Evolutionary conservation across 2,113 vertebrate species (phyloP), one percentile per base, ranked within the genome.

Genomic region (Clupea harengus): DNA sequence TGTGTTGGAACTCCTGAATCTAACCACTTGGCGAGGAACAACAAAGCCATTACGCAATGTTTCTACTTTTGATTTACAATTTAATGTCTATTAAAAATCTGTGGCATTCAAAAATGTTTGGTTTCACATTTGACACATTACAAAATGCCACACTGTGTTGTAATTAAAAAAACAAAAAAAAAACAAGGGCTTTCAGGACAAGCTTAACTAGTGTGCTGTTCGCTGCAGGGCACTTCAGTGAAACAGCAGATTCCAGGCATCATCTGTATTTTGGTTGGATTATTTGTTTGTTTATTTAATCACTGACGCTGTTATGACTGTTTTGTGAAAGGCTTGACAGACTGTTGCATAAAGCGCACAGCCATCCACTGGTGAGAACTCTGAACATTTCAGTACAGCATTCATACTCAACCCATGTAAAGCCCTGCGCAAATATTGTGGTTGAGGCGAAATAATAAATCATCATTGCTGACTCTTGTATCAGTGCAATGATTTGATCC

Each of bases 11-110:
- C 32, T 78, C 72, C 72, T 32, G 72, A 78, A 32, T 78, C 72
- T 11, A 78, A 78, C 72, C 72, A 17, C 72, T 78, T 78, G 28
- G 32, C 32, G 25, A 5, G 39, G 72, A 32, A 15, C 39, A 78
- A 78, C 32, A 78, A 78, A 78, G 72, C 28, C 28, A 78, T 78
- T 39, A 44, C 11, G 28, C 72, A 78, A 78, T 32, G 28, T 39
- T 78, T 78, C 28, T 78, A 78, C 28, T 78, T 78, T 78, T 78
- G 72, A 78, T 78, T 78, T 78, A 78, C 72, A 78, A 44, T 78
- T 78, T 5, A 78, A 44, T 78, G 32, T 39, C 28, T 32, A 78
- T 78, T 78, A 60, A 15, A 39, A 78, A 78, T 15, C 72, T 39
- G 72, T 39, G 72, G 72, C 28, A 78, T 67, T 67, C 17, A 32